Percentiles rank a stretch among this genome's conserved stretches.
phyloP scores from a whole-genome alignment of 2,888 invertebrate genomes.

The Drosophila birchii region DNA sequence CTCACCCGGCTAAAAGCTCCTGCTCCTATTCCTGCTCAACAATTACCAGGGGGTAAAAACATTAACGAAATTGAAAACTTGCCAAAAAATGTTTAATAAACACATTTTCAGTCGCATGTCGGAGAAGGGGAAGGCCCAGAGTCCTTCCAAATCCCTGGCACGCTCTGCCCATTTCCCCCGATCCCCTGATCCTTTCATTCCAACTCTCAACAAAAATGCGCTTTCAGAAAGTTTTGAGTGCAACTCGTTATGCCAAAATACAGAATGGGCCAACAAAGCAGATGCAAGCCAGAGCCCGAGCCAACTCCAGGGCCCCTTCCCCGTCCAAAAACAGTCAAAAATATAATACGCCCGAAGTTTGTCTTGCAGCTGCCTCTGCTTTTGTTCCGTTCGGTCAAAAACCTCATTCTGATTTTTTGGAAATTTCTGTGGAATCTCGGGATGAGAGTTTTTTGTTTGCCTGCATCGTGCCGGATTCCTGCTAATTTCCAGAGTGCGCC shows the following conservation, averaged over 20 bases:
- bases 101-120: conserved; percentile 54
- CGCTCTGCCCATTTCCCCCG: conserved; percentile 12
- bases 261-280: conserved; percentile 35
- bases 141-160: conserved; percentile 11
- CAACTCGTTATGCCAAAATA: conserved; percentile 68
- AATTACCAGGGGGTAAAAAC: conserved; percentile 30
- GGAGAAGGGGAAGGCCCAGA: background rate
- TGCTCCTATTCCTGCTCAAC: background rate
- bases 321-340: conserved; percentile 14
- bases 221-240: conserved; percentile 66
- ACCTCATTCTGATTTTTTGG: conserved; percentile 43
- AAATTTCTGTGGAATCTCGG: conserved; percentile 35
- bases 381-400: conserved; percentile 39
- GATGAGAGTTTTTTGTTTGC: conserved; percentile 28
- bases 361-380: conserved; percentile 30
- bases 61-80: conserved; percentile 77
- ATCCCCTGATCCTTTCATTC: conserved; percentile 3
- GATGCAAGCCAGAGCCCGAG: conserved; percentile 16
- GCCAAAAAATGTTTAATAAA: conserved; percentile 75
- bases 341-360: conserved; percentile 58
- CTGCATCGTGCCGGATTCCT: conserved; percentile 37
- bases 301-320: background rate
- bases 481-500: conserved; percentile 65
- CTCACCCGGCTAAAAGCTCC: background rate
- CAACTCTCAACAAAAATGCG: conserved; percentile 33